Percentiles rank a stretch among this genome's conserved stretches.
These are phyloP conservation scores for Centropristis striata DNA, from an alignment of 2,113 vertebrate species.

Conservation along the genomic window DNA sequence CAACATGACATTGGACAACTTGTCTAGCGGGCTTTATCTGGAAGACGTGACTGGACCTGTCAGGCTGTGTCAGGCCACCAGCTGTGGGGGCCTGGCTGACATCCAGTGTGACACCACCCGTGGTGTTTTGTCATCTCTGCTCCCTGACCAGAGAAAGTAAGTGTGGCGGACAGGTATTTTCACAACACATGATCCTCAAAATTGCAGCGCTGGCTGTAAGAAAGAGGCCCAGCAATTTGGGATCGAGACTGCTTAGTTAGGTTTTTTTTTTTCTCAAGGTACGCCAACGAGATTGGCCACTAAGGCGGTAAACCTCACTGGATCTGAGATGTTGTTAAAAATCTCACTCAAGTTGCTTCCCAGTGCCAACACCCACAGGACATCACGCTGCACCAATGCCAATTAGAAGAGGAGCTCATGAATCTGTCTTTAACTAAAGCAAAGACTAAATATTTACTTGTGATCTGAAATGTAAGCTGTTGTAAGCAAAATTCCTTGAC, in stretches of 20 bases:
- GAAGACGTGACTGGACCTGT: slow-evolving; percentile 79
- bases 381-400: neutral
- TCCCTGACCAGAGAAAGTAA: slow-evolving; percentile 64
- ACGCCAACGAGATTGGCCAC: neutral
- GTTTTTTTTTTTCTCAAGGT: neutral
- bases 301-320: neutral
- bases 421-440: slow-evolving; percentile 15
- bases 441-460: slow-evolving; percentile 12
- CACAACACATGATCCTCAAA: slow-evolving; percentile 72
- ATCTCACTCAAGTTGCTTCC: slow-evolving; percentile 9
- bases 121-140: slow-evolving; percentile 80
- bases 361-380: slow-evolving; percentile 1
- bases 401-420: slow-evolving; percentile 3
- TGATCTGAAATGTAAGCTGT: slow-evolving; percentile 26
- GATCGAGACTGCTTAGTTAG: slow-evolving; percentile 23
- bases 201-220: slow-evolving; percentile 34
- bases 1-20: slow-evolving; percentile 82
- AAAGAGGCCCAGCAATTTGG: slow-evolving; percentile 27
- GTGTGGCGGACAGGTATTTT: slow-evolving; percentile 76
- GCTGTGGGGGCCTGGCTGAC: slow-evolving; percentile 75
- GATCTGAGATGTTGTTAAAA: slow-evolving; percentile 10
- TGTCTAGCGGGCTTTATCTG: slow-evolving; percentile 76
- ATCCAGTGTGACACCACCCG: slow-evolving; percentile 81
- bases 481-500: slow-evolving; percentile 9
- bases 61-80: slow-evolving; percentile 79